A percentile compares a stretch with the other conserved stretches of the same genome.
Evolutionary conservation across 2,113 vertebrate species (phyloP).

Genomic region (Bagarius yarrelli): DNA sequence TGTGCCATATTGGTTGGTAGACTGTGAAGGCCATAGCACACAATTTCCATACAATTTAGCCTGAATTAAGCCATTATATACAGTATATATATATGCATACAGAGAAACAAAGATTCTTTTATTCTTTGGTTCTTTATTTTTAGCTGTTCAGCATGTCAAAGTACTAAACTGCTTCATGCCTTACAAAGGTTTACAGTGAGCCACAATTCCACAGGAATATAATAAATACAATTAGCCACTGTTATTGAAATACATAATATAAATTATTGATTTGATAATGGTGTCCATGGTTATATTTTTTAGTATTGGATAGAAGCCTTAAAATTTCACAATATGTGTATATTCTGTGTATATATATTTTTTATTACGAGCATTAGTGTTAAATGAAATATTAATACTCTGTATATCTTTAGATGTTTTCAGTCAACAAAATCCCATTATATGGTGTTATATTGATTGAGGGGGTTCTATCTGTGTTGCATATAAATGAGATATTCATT

Average conservation of each 20-base stretch:
- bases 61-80: neutral
- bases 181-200: slow-evolving; percentile 57
- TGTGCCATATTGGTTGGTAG: neutral
- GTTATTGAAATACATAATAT: slow-evolving; percentile 39
- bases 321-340: slow-evolving; percentile 23
- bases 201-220: slow-evolving; percentile 57
- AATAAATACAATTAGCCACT: slow-evolving; percentile 40
- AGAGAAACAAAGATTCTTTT: neutral
- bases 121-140: slow-evolving; percentile 37
- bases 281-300: slow-evolving; percentile 1
- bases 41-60: neutral
- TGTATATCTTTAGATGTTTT: slow-evolving; percentile 20
- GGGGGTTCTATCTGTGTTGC: neutral
- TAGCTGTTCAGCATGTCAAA: slow-evolving; percentile 31
- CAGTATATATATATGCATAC: neutral
- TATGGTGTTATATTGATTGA: neutral
- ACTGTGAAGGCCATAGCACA: neutral
- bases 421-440: slow-evolving; percentile 22
- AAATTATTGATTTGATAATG: slow-evolving; percentile 14
- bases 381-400: slow-evolving; percentile 28
- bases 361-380: slow-evolving; percentile 15
- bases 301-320: slow-evolving; percentile 12
- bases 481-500: neutral
- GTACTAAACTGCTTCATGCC: slow-evolving; percentile 46
- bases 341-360: neutral